Evolutionary conservation across 1,140 invertebrate species (phyloP).

Genomic region (Heliconius himera): DNA sequence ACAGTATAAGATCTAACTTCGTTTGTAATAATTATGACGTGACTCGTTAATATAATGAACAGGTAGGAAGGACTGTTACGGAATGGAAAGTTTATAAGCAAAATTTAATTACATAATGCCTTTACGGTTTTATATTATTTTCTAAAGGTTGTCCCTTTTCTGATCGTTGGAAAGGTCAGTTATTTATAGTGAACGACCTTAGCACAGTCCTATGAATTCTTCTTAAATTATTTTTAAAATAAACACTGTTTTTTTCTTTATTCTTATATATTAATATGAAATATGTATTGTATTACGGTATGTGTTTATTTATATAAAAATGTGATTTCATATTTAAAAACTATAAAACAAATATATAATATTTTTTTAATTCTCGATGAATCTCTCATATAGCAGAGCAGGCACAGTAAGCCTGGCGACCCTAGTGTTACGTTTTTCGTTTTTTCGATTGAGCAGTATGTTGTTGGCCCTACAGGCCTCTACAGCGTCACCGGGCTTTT

Average conservation of each 20-base stretch:
- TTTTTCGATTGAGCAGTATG: too few species aligned
- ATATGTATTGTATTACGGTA: background rate
- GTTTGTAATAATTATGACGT: background rate
- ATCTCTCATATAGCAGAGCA: too few species aligned
- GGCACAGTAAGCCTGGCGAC: too few species aligned
- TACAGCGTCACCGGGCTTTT: too few species aligned
- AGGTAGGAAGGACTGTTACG: slow-evolving; percentile 19
- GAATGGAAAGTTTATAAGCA: slow-evolving; percentile 30
- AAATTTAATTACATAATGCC: slow-evolving; percentile 28
- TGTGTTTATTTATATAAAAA: background rate
- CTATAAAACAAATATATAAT: too few species aligned
- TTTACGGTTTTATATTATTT: background rate
- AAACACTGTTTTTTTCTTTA: background rate
- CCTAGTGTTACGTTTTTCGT: too few species aligned
- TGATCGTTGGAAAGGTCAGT: background rate
- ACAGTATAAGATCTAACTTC: background rate
- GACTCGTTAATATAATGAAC: slow-evolving; percentile 14
- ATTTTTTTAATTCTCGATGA: too few species aligned
- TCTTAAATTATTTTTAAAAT: background rate
- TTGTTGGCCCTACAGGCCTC: too few species aligned
- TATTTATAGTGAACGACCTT: background rate
- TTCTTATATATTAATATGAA: background rate
- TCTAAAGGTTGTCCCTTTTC: slow-evolving; percentile 5
- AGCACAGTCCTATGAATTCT: background rate
- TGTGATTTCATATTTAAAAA: too few species aligned